Evolutionary conservation across 2,888 invertebrate genomes (phyloP), one percentile per base, ranked within the genome.

Genomic region (Ichneumon xanthorius): DNA sequence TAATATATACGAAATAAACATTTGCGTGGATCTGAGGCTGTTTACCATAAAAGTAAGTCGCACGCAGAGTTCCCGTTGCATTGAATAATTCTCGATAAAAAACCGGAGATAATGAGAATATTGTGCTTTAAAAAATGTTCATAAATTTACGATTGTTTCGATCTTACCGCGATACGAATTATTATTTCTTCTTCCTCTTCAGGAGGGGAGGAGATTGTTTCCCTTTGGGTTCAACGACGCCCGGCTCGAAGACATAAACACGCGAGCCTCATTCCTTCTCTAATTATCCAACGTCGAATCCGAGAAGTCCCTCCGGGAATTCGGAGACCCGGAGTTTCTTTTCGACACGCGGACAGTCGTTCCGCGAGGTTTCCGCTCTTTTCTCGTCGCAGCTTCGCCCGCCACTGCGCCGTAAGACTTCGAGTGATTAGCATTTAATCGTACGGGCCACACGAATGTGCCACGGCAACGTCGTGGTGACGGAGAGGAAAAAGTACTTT

Each of bases 391-490:
- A 73, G 63, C 68, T 68, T 77, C 40, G 65, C 45, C 53, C 63
- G 22, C n/a, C 48, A 30, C 68, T 40, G 50, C 73, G 53, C 45
- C 58, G 68, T 22, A 45, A 63, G 70, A n/a, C 63, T 33, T 40
- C 81, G 53, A 53, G 70, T 19, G 30, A 84, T 84, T 84, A 81
- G 84, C 84, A 84, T 84, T 78, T 78, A 81, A 84, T 84, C 81
- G 68, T 70, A 70, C 58, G 77, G 67, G 77, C 68, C 55, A 48
- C 84, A 80, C 80, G 84, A 84, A 78, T 78, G 53, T 70, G 37
- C 68, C 7, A 16, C 71, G 53, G 33, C 30, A 40, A 16, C 45
- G 58, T 22, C 33, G 65, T 72, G 65, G 65, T 61, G 58, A 48
- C 37, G 37, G 19, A 40, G 72, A 58, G 37, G 11, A 63, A 70